These are phyloP conservation scores for Lophochroa leadbeateri DNA, from an alignment of 2,113 vertebrate genomes.

Conservation along the genomic window DNA sequence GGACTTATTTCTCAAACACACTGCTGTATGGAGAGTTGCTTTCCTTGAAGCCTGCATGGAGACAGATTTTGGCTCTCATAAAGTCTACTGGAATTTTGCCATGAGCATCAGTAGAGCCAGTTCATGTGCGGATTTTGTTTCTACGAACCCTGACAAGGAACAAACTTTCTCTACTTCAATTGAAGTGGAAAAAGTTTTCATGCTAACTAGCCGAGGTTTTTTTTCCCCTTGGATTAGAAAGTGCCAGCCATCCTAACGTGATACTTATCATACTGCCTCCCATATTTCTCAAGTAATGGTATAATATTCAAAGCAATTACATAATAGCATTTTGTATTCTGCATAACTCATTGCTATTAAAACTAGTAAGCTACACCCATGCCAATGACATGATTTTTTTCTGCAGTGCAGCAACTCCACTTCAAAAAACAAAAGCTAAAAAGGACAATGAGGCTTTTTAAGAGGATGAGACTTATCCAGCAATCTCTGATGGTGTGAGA, in stretches of 20 bases:
- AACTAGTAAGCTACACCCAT: constrained; percentile 26
- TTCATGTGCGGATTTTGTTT: background rate
- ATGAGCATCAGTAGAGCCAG: background rate
- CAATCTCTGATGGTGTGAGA: constrained; percentile 36
- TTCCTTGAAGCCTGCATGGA: background rate
- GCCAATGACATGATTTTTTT: background rate
- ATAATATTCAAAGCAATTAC: constrained; percentile 32
- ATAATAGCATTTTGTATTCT: constrained; percentile 28
- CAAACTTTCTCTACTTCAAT: background rate
- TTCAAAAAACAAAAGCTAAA: background rate
- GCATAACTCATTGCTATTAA: constrained; percentile 20
- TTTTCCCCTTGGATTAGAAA: background rate
- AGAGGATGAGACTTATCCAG: constrained; percentile 4
- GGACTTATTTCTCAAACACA: background rate
- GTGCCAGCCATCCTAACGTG: background rate
- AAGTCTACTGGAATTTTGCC: constrained; percentile 9
- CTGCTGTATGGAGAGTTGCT: background rate
- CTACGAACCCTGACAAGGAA: background rate
- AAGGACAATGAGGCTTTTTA: constrained; percentile 12
- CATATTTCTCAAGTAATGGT: background rate
- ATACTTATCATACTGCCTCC: background rate
- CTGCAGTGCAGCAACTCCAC: constrained; percentile 11
- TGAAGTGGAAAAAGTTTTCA: background rate
- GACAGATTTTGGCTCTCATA: background rate
- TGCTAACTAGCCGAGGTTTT: background rate